Evolutionary conservation across 2,888 invertebrate species (phyloP).

Genomic region (Lasioglossum vierecki): DNA sequence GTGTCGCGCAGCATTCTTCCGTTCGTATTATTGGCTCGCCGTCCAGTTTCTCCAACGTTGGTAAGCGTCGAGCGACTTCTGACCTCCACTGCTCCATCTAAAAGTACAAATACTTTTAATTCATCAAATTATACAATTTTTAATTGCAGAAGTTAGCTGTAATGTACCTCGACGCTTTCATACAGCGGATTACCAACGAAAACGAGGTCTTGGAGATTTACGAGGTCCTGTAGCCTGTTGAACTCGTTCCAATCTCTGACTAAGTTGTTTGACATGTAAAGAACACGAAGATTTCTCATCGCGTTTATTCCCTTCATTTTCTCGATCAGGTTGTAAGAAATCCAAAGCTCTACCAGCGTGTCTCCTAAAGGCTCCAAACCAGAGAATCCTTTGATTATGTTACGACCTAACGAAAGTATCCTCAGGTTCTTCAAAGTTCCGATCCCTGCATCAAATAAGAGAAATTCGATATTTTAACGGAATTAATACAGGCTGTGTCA

Average conservation of each 20-base stretch:
- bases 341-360: constrained; percentile 95
- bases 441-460: constrained; percentile 85
- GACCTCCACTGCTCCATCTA: constrained; percentile 89
- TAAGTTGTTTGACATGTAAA: constrained; percentile 93
- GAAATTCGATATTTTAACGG: background rate
- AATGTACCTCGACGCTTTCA: constrained; percentile 82
- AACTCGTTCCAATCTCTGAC: constrained; percentile 96
- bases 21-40: constrained; percentile 91
- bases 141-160: background rate
- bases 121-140: background rate
- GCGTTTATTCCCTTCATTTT: constrained; percentile 94
- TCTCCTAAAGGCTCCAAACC: constrained; percentile 95
- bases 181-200: constrained; percentile 89
- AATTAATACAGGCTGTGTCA: background rate
- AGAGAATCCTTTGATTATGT: constrained; percentile 94
- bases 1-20: constrained; percentile 71
- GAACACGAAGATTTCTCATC: constrained; percentile 91
- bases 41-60: constrained; percentile 91
- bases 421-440: constrained; percentile 92
- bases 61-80: constrained; percentile 90
- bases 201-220: constrained; percentile 90
- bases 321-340: constrained; percentile 96
- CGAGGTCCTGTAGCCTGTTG: constrained; percentile 89
- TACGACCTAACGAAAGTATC: constrained; percentile 93
- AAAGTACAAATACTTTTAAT: constrained; percentile 11